Evolutionary conservation across 2,888 invertebrate species (phyloP).

Genomic region (Ormyrus rosae): DNA sequence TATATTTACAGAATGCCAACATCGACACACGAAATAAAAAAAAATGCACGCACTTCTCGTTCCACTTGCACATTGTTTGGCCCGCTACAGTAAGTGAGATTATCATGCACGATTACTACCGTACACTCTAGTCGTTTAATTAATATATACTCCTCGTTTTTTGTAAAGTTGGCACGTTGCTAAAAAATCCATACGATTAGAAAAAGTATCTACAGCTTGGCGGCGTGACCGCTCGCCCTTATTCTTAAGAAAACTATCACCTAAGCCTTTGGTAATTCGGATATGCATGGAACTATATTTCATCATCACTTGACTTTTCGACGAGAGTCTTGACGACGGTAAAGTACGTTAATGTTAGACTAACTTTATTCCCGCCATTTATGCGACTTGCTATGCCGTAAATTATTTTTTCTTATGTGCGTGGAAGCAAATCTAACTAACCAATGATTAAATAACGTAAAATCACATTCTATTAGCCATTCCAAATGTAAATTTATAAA

Average conservation of each 20-base stretch:
- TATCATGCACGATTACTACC: slow-evolving; percentile 31
- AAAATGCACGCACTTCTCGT: background rate
- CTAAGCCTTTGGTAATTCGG: slow-evolving; percentile 72
- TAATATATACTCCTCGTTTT: too few relatives aligned
- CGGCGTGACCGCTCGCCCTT: background rate
- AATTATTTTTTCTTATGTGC: too few relatives aligned
- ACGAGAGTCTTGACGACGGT: slow-evolving; percentile 15
- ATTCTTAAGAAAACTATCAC: slow-evolving; percentile 63
- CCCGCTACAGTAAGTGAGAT: slow-evolving; percentile 29
- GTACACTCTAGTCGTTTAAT: background rate
- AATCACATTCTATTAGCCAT: too few relatives aligned
- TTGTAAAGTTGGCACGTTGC: slow-evolving; percentile 51
- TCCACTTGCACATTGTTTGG: slow-evolving; percentile 25
- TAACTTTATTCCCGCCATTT: background rate
- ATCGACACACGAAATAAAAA: slow-evolving; percentile 29
- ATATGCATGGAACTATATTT: slow-evolving; percentile 74
- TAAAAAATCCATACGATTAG: slow-evolving; percentile 42
- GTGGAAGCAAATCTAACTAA: too few relatives aligned
- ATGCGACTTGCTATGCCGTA: too few relatives aligned
- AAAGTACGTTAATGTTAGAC: slow-evolving; percentile 27
- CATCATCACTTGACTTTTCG: slow-evolving; percentile 67
- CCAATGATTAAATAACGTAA: too few relatives aligned
- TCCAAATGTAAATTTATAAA: too few relatives aligned
- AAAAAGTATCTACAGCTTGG: slow-evolving; percentile 51
- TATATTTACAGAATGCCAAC: slow-evolving; percentile 46